Base-by-base conservation (phyloP, 2,797 vertebrate genomes). In the Nyctibius grandis region DNA sequence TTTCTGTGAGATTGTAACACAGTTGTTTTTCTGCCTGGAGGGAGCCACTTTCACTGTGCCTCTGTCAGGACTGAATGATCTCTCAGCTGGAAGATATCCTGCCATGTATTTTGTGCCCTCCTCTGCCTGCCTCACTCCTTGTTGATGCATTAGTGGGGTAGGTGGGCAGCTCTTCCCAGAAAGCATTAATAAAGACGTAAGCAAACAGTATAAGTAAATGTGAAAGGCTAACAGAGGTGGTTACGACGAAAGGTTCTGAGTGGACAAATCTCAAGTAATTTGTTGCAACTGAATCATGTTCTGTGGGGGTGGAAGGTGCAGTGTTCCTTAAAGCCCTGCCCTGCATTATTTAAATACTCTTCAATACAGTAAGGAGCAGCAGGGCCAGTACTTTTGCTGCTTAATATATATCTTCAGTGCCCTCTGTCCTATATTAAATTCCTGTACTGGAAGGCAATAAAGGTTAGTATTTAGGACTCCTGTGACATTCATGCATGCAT, bases 271-370 rank as follows among this genome's bases (percentile, higher is more conserved):
- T 78, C 54, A 63, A 78, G 57, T 77, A 68, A 78, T 94, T 86
- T 81, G n/a, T 90, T 91, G 48, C 48, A 76, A 90, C 56, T 90
- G 89, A 93, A 56, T 90, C 85, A 76, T 77, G 34, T 85, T 94
- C 77, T 74, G 63, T 57, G 73, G 77, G 74, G 28, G 78, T 91
- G 74, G 93, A 88, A 79, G 40, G 68, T 50, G 20, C 20, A 12
- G 3, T 81, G 28, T 73, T 78, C 76, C 34, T 84, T 65, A 69
- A 45, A 91, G 69, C 57, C 45, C 67, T 86, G 63, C 73, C 87
- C 79, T 92, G 59, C 34, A 4, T 75, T 88, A 79, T 88, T 93
- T 93, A 74, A 92, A 61, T 88, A 54, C 42, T 81, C 54, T 54
- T 77, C 15, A 72, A 11, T 93, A n/a, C 53, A 40, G 10, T 44